Conservation (phyloP, 2,113 vertebrate species). For the Zootoca vivipara region DNA sequence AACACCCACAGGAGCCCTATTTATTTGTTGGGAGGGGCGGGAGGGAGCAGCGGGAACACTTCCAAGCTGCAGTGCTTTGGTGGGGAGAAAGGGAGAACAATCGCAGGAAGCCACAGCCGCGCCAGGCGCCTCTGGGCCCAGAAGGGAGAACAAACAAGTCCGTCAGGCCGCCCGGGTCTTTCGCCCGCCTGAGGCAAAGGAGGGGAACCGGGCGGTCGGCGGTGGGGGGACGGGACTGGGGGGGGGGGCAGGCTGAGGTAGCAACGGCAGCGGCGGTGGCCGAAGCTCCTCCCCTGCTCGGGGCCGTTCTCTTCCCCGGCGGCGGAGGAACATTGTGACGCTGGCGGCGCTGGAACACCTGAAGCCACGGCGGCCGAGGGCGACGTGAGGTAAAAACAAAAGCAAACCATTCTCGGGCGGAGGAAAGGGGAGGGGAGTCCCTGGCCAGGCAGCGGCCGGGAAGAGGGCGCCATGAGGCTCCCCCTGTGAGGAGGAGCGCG, state of each 20-base stretch:
- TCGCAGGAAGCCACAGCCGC: neutral
- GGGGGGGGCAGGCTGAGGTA: neutral
- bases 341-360: constrained; percentile 56
- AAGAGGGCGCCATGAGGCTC: neutral
- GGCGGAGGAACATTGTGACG: constrained; percentile 54
- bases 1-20: neutral
- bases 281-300: constrained; percentile 52
- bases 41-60: neutral
- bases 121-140: neutral
- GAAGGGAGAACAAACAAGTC: too few species aligned
- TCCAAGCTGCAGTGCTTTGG: neutral
- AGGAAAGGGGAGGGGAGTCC: too few species aligned
- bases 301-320: constrained; percentile 30
- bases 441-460: neutral
- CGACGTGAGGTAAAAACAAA: neutral
- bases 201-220: too few species aligned
- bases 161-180: neutral
- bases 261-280: neutral
- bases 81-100: fast-evolving
- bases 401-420: neutral
- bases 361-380: constrained; percentile 23
- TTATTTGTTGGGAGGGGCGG: too few species aligned
- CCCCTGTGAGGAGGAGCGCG: neutral
- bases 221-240: too few species aligned
- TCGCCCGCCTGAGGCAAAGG: neutral